Conservation (phyloP, 2,888 invertebrate genomes). For the Leucophenga montana region DNA sequence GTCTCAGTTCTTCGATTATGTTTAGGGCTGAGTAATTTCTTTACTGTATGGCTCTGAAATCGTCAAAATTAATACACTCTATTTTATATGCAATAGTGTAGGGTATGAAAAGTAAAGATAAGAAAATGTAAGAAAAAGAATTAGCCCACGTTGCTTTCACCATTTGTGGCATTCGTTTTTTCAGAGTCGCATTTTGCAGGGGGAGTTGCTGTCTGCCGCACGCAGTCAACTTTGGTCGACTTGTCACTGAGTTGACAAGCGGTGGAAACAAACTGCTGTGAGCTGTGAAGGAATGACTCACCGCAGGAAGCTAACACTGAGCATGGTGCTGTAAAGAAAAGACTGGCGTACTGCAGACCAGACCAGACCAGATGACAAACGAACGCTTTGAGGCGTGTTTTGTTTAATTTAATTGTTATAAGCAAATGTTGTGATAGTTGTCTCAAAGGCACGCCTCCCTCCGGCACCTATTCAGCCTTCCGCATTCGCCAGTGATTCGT, state of each 20-base stretch:
- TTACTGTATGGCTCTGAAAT: neutral
- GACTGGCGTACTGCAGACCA: no score
- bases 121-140: no score
- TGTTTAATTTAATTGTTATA: slow-evolving; percentile 22
- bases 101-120: no score
- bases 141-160: no score
- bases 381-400: neutral
- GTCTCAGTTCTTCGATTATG: no score
- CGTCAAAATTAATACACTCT: neutral
- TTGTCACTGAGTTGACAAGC: neutral
- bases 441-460: neutral
- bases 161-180: no score
- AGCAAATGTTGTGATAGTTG: slow-evolving; percentile 18
- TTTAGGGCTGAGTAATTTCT: neutral
- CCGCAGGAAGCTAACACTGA: neutral
- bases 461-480: neutral
- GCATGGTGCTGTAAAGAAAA: neutral
- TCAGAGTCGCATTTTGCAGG: no score
- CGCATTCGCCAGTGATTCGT: neutral
- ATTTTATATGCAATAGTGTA: neutral
- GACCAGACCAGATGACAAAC: no score
- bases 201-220: no score
- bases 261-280: neutral
- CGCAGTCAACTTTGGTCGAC: neutral
- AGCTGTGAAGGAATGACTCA: neutral